Evolutionary conservation across 2,113 vertebrate genomes (phyloP).

Genomic region (Salvelinus namaycush): DNA sequence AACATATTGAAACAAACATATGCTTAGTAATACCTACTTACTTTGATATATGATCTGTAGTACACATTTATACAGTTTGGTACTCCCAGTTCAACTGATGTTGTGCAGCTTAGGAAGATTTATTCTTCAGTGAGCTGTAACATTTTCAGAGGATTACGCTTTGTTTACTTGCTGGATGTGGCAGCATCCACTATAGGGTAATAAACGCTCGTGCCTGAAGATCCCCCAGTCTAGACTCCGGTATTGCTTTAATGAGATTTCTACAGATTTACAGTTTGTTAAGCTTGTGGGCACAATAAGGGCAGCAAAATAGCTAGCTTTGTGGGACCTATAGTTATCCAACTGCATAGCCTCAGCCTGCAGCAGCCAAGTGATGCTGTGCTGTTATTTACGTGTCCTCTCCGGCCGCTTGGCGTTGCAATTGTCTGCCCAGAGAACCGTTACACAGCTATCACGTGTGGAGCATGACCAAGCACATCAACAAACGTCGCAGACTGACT

Average conservation of each 20-base stretch:
- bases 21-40: background rate
- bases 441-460: background rate
- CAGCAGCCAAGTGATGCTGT: background rate
- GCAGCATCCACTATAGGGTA: background rate
- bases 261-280: conserved; percentile 60
- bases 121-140: conserved; percentile 19
- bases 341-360: conserved; percentile 5
- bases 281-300: conserved; percentile 54
- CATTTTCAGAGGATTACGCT: conserved; percentile 27
- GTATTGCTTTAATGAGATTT: conserved; percentile 75
- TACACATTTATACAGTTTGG: background rate
- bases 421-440: background rate
- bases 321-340: conserved; percentile 9
- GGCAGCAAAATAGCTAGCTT: conserved; percentile 3
- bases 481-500: no score
- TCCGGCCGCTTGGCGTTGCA: background rate
- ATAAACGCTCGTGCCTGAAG: conserved; percentile 43
- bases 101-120: background rate
- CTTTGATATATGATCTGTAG: background rate
- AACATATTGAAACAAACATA: no score
- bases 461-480: background rate
- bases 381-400: background rate
- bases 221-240: conserved; percentile 66
- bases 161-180: conserved; percentile 20
- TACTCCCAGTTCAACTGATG: background rate